Evolutionary conservation across 1,140 invertebrate genomes (phyloP).

Genomic region (Lepidurus arcticus): DNA sequence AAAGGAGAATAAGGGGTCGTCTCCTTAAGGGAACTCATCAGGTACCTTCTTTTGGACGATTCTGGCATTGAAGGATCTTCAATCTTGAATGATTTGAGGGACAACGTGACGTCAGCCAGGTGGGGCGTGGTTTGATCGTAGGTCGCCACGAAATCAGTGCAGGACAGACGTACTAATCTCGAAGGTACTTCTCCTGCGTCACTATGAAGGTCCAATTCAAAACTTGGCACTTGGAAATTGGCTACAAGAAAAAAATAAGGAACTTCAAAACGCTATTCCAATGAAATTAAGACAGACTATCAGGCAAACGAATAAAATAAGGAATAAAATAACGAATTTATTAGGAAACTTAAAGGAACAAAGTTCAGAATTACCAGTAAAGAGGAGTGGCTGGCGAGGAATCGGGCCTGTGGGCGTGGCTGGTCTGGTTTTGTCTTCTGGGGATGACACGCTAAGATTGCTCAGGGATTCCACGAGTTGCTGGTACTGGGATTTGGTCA

Average conservation of each 20-base stretch:
- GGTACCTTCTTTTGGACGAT: constrained; percentile 44
- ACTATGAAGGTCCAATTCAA: constrained; percentile 41
- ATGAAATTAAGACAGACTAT: no score
- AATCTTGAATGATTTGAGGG: constrained; percentile 43
- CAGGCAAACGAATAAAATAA: no score
- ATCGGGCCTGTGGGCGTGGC: not conserved
- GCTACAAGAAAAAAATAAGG: not conserved
- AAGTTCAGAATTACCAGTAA: not conserved
- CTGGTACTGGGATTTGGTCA: constrained; percentile 79
- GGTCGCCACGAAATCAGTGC: constrained; percentile 70
- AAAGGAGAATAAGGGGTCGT: constrained; percentile 15
- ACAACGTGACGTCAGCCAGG: constrained; percentile 61
- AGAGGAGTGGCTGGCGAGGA: not conserved
- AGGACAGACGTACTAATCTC: constrained; percentile 72
- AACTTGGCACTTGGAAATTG: constrained; percentile 45
- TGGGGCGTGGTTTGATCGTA: constrained; percentile 60
- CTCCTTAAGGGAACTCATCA: constrained; percentile 42
- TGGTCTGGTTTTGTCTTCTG: not conserved
- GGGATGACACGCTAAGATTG: constrained; percentile 2
- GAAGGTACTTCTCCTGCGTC: constrained; percentile 36
- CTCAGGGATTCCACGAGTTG: constrained; percentile 67
- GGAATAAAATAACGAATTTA: no score
- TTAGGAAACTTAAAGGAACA: no score
- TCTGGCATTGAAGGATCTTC: constrained; percentile 46
- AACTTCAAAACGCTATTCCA: no score